Percentiles rank a stretch among this genome's conserved stretches.
phyloP scores from a whole-genome alignment of 2,888 invertebrate genomes.

The Colletes collaris region DNA sequence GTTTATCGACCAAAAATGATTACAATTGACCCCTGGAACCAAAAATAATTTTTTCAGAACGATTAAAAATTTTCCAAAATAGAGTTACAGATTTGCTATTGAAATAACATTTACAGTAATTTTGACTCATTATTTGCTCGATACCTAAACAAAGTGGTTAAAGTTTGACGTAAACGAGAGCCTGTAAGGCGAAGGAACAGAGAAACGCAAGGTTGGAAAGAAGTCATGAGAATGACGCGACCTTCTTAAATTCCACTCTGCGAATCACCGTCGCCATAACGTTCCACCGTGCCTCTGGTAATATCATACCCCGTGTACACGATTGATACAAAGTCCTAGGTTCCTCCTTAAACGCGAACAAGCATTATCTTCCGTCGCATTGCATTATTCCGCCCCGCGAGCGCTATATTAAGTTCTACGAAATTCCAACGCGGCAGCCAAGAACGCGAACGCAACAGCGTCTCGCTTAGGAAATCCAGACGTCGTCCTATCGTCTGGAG shows the following conservation, averaged over 20 bases:
- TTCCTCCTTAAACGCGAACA: slow-evolving; percentile 8
- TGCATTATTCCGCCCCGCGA: slow-evolving; percentile 44
- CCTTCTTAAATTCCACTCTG: slow-evolving; percentile 36
- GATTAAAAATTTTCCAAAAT: too few species aligned
- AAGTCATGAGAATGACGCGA: slow-evolving; percentile 49
- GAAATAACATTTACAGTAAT: too few species aligned
- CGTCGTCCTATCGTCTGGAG: slow-evolving; percentile 46
- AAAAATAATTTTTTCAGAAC: too few species aligned
- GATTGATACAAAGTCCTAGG: slow-evolving; percentile 21
- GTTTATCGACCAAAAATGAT: too few species aligned
- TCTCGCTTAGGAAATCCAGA: slow-evolving; percentile 50
- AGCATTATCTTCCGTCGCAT: slow-evolving; percentile 43
- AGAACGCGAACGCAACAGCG: slow-evolving; percentile 9
- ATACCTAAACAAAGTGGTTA: too few species aligned
- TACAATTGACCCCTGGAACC: too few species aligned
- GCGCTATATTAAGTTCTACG: slow-evolving; percentile 41
- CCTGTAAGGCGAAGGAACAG: not conserved
- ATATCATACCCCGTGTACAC: slow-evolving; percentile 17
- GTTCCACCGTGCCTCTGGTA: slow-evolving; percentile 9
- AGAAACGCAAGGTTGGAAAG: slow-evolving; percentile 9
- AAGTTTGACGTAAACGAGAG: too few species aligned
- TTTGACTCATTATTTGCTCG: too few species aligned
- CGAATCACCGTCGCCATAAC: slow-evolving; percentile 22
- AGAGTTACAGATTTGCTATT: too few species aligned
- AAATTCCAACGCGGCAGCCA: slow-evolving; percentile 39